Conservation (phyloP, 2,113 vertebrate species). For the Porphyrio hochstetteri region DNA sequence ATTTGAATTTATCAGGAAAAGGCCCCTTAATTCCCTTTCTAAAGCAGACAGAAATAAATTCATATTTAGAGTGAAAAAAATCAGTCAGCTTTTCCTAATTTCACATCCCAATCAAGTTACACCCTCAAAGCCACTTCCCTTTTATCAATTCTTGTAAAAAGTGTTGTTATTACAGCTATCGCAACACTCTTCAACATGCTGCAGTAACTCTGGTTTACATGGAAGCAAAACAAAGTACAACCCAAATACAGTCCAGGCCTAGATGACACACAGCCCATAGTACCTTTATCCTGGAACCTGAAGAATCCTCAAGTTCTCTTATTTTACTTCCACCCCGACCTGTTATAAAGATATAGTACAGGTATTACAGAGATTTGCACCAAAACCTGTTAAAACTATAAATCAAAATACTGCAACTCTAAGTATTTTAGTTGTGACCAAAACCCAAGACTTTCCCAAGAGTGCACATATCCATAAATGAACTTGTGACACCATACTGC, state of each 20-base stretch:
- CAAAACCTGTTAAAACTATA: not conserved
- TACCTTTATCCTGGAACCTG: conserved; percentile 89
- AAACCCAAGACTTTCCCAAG: not conserved
- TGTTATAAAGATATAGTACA: conserved; percentile 53
- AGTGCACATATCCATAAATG: rapidly evolving
- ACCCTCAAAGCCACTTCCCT: not conserved
- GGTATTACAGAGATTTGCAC: not conserved
- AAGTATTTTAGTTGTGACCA: not conserved
- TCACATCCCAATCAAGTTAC: not conserved
- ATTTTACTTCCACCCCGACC: conserved; percentile 90
- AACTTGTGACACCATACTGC: rapidly evolving
- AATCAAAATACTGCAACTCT: not conserved
- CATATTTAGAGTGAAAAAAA: not conserved
- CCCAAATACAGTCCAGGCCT: not conserved
- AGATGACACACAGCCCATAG: not conserved
- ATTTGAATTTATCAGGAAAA: not conserved
- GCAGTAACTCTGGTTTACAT: not conserved
- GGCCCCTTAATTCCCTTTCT: not conserved
- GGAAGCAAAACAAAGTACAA: not conserved
- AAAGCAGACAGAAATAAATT: not conserved
- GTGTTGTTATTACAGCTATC: not conserved
- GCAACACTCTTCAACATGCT: not conserved
- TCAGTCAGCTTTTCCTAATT: not conserved
- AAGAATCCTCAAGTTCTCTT: conserved; percentile 85
- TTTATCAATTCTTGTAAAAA: not conserved